Evolutionary conservation across 2,888 invertebrate genomes (phyloP).

Genomic region (Drosophila nigritarsus): DNA sequence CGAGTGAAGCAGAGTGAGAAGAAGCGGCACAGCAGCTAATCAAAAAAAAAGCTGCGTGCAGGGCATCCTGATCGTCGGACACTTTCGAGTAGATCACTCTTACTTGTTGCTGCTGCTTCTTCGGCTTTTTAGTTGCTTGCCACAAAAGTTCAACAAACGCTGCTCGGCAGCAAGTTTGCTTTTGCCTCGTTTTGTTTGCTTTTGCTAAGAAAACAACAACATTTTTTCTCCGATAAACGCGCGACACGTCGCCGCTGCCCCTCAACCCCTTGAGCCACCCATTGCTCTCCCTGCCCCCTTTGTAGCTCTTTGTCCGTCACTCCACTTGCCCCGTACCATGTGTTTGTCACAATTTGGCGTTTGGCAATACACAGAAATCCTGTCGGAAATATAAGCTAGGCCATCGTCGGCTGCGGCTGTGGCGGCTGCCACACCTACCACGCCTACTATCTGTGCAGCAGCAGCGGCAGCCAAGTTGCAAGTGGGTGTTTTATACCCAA

Average conservation of each 20-base stretch:
- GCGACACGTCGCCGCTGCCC: not conserved
- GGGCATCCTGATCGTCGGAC: not conserved
- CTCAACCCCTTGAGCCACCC: not conserved
- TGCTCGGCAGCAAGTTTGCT: constrained; percentile 19
- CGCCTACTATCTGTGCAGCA: constrained; percentile 43
- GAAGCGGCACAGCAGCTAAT: not conserved
- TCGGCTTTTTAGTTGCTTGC: constrained; percentile 31
- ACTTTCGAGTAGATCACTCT: not conserved
- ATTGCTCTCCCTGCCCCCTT: not conserved
- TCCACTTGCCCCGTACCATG: constrained; percentile 4
- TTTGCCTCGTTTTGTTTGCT: constrained; percentile 39
- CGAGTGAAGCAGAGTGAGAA: not conserved
- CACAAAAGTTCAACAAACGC: constrained; percentile 68
- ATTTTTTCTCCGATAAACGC: constrained; percentile 25
- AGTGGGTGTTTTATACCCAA: constrained; percentile 63
- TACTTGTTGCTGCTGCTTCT: constrained; percentile 9
- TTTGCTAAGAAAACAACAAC: constrained; percentile 9
- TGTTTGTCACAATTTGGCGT: constrained; percentile 25
- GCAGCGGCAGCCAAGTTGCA: constrained; percentile 32
- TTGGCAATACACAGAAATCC: constrained; percentile 60
- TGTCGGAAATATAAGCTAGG: constrained; percentile 54
- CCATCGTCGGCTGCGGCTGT: not conserved
- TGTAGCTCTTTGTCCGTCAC: not conserved
- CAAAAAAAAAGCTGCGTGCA: not conserved
- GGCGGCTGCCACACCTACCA: constrained; percentile 66